phyloP scores from a whole-genome alignment of 1,140 invertebrate species.

The Contarinia nasturtii region DNA sequence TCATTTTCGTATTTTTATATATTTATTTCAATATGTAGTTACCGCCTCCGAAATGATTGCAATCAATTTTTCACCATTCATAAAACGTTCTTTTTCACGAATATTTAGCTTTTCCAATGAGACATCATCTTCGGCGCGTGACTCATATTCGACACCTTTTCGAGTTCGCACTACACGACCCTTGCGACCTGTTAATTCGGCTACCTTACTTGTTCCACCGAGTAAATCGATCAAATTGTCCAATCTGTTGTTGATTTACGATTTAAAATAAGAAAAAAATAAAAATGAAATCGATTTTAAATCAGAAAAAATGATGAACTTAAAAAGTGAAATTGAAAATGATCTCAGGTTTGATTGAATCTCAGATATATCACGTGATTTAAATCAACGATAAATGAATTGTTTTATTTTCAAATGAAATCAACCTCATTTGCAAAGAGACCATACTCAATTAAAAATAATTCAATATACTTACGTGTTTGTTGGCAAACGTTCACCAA shows the following conservation, averaged over 20 bases:
- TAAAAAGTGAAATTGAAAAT: no score
- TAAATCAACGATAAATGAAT: no score
- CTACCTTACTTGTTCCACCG: neutral
- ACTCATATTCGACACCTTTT: neutral
- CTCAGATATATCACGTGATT: no score
- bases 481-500: neutral
- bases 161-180: neutral
- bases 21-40: neutral
- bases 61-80: constrained; percentile 43
- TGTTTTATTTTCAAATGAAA: no score
- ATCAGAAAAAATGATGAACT: no score
- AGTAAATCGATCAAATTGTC: neutral
- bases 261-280: no score
- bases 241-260: neutral
- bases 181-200: neutral
- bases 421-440: no score
- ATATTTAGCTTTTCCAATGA: constrained; percentile 86
- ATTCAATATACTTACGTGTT: neutral
- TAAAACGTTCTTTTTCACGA: constrained; percentile 71
- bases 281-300: no score
- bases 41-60: constrained; percentile 30
- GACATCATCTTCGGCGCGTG: constrained; percentile 54
- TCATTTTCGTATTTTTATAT: neutral
- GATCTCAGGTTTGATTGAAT: no score
- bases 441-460: no score